phyloP scores from a whole-genome alignment of 2,888 invertebrate species.

The Leptothorax acervorum region DNA sequence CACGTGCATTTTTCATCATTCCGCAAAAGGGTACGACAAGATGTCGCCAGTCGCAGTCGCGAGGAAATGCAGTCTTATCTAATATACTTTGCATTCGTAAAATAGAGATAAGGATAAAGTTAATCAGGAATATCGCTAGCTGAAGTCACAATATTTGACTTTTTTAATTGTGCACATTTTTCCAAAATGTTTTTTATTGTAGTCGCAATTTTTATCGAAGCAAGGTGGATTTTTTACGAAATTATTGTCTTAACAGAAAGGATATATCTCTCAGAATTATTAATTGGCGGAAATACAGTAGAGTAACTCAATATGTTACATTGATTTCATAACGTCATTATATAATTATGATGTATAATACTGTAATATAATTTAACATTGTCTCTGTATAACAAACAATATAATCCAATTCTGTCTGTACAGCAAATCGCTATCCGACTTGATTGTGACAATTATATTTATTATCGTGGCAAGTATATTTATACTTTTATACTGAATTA shows the following conservation, averaged over 20 bases:
- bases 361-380: constrained; percentile 1
- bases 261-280: neutral
- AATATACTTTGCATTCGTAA: constrained; percentile 24
- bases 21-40: constrained; percentile 4
- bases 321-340: neutral
- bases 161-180: neutral
- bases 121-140: neutral
- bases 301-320: neutral
- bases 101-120: neutral
- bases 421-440: neutral
- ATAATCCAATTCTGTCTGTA: neutral
- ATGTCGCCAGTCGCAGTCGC: neutral
- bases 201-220: neutral
- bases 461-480: neutral
- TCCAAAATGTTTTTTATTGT: neutral
- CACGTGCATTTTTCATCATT: constrained; percentile 47
- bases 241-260: neutral
- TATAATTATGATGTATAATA: neutral
- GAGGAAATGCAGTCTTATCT: constrained; percentile 18
- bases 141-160: constrained; percentile 3
- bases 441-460: neutral
- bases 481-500: neutral
- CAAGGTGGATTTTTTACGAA: neutral
- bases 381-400: neutral
- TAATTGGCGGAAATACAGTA: neutral